These are phyloP conservation scores for Pseudochirops corinnae DNA, from an alignment of 2,797 vertebrate genomes.

Conservation along the genomic window DNA sequence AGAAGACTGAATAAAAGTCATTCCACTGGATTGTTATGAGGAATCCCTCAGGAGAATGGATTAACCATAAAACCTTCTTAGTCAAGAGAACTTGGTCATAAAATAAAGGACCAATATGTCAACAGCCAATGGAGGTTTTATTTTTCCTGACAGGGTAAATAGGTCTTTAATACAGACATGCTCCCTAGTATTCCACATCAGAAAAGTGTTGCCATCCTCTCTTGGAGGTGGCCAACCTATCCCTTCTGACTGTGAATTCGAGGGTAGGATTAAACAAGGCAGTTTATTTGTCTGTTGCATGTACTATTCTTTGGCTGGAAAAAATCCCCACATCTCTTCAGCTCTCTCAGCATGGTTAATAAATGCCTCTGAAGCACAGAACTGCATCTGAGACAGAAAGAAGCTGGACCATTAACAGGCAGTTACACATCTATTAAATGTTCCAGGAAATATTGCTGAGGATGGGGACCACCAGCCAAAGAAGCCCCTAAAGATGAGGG, in stretches of 20 bases:
- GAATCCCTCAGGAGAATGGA: constrained; percentile 39
- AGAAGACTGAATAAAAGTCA: neutral
- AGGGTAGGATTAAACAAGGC: constrained; percentile 62
- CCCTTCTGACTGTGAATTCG: neutral
- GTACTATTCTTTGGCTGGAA: constrained; percentile 60
- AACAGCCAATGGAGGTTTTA: neutral
- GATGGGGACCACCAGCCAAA: neutral
- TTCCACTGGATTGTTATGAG: neutral
- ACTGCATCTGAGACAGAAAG: constrained; percentile 23
- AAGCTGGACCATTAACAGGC: constrained; percentile 4
- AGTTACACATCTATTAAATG: constrained; percentile 42
- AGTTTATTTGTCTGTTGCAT: constrained; percentile 59
- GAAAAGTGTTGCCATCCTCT: neutral
- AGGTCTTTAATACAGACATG: constrained; percentile 24
- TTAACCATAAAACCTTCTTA: constrained; percentile 20
- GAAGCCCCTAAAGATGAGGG: neutral
- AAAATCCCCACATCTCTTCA: constrained; percentile 62
- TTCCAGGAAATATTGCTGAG: neutral
- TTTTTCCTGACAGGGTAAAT: constrained; percentile 39
- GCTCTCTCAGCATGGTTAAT: constrained; percentile 52
- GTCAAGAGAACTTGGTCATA: constrained; percentile 35
- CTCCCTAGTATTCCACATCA: constrained; percentile 11
- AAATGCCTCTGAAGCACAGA: constrained; percentile 50
- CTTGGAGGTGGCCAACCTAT: constrained; percentile 8
- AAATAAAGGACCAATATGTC: neutral